Conservation (phyloP, 2,888 invertebrate species). For the Mimumesa dahlbomi region DNA sequence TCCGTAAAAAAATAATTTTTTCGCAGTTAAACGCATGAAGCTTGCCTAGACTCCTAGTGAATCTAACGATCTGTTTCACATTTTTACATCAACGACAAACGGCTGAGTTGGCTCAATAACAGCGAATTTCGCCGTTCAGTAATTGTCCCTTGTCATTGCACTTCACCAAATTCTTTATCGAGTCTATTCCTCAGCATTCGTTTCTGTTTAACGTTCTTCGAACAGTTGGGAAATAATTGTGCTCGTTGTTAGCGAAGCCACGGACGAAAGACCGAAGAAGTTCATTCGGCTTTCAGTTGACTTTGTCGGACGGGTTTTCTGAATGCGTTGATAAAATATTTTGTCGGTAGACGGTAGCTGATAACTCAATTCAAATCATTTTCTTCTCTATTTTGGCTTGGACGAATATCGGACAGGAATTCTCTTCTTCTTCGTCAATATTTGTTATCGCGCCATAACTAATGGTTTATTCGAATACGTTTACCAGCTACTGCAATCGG, state of each 20-base stretch:
- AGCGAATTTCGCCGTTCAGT: neutral
- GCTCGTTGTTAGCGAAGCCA: neutral
- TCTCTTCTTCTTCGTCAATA: too few species aligned
- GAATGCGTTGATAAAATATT: too few species aligned
- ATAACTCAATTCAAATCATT: too few species aligned
- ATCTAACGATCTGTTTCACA: too few species aligned
- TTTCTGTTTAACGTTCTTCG: neutral
- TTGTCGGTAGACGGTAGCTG: too few species aligned
- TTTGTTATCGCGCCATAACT: too few species aligned
- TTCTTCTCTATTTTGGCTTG: too few species aligned
- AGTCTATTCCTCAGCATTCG: too few species aligned
- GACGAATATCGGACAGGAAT: too few species aligned
- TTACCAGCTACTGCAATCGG: too few species aligned
- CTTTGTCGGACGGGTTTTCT: conserved; percentile 49
- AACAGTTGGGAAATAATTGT: neutral
- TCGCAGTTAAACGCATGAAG: conserved; percentile 50
- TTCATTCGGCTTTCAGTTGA: conserved; percentile 17
- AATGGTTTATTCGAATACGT: neutral
- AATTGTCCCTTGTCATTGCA: neutral
- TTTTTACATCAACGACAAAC: neutral
- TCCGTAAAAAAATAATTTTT: conserved; percentile 51
- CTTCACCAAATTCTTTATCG: neutral
- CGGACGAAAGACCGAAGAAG: neutral
- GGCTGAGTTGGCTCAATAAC: too few species aligned
- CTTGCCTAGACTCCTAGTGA: conserved; percentile 33